Percentiles rank a stretch among this genome's conserved stretches.
phyloP scores from a whole-genome alignment of 2,797 vertebrate genomes.

The Cyprinella venusta region DNA sequence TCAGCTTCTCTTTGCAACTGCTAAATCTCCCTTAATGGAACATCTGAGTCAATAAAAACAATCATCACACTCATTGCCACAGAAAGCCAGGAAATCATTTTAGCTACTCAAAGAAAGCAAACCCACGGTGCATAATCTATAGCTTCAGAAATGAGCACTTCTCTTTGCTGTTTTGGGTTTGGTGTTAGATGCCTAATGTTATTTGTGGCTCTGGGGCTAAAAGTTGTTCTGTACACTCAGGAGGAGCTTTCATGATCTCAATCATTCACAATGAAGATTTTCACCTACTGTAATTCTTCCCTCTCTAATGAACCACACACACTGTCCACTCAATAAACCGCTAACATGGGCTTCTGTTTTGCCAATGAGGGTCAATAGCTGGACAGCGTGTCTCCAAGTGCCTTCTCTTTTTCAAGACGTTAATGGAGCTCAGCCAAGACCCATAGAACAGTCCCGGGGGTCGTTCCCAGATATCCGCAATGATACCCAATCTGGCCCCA shows the following conservation, averaged over 20 bases:
- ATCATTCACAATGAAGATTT: constrained; percentile 52
- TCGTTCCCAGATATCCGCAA: constrained; percentile 77
- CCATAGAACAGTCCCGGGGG: constrained; percentile 71
- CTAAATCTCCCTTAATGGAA: constrained; percentile 76
- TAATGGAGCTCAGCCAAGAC: constrained; percentile 79
- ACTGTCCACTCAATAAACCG: constrained; percentile 73
- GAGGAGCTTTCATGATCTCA: neutral
- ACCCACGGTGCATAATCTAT: constrained; percentile 64
- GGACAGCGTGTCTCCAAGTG: constrained; percentile 77
- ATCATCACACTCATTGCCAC: constrained; percentile 75
- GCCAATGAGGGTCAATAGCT: constrained; percentile 77
- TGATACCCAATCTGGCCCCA: constrained; percentile 82
- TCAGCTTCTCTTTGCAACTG: constrained; percentile 76
- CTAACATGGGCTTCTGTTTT: constrained; percentile 68
- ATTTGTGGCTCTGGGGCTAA: neutral
- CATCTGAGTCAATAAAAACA: constrained; percentile 83
- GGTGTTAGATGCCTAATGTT: constrained; percentile 24
- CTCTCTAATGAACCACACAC: constrained; percentile 73
- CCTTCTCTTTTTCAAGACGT: constrained; percentile 70
- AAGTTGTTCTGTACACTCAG: neutral
- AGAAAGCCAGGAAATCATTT: constrained; percentile 79
- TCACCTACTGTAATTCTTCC: constrained; percentile 62
- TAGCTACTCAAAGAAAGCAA: constrained; percentile 73
- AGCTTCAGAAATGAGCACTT: constrained; percentile 57
- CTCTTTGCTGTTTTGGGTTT: constrained; percentile 34